phyloP scores from a whole-genome alignment of 2,113 vertebrate species.

The Plectropomus leopardus region DNA sequence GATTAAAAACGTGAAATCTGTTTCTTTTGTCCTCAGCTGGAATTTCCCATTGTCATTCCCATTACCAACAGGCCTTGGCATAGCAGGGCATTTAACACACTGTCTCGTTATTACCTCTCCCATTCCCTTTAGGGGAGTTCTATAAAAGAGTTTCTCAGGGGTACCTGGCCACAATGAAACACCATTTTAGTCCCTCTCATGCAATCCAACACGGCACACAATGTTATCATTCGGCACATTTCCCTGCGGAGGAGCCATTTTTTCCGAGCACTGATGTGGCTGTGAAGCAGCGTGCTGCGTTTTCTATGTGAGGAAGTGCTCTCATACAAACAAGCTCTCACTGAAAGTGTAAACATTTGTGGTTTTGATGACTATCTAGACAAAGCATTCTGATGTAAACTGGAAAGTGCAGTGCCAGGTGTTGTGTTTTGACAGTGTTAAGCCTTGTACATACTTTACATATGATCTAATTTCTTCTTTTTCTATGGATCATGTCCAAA shows the following conservation, averaged over 20 bases:
- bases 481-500: not conserved
- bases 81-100: constrained; percentile 50
- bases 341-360: constrained; percentile 38
- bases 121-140: constrained; percentile 32
- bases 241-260: constrained; percentile 49
- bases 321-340: constrained; percentile 29
- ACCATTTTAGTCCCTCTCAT: constrained; percentile 58
- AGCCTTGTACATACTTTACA: not conserved
- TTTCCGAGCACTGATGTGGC: constrained; percentile 15
- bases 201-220: constrained; percentile 59
- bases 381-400: not conserved
- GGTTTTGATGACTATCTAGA: constrained; percentile 33
- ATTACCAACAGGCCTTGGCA: constrained; percentile 54
- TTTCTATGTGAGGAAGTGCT: constrained; percentile 51
- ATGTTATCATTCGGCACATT: constrained; percentile 68
- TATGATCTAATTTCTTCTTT: not conserved
- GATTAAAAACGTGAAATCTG: not conserved
- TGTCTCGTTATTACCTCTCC: constrained; percentile 38
- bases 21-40: constrained; percentile 40
- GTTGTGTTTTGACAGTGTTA: not conserved
- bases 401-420: not conserved
- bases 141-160: constrained; percentile 64
- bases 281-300: constrained; percentile 18
- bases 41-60: constrained; percentile 51
- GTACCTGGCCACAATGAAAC: constrained; percentile 67